Evolutionary conservation across 2,113 vertebrate genomes (phyloP), one percentile per base, ranked within the genome.

Genomic region (Eurystomus gularis): DNA sequence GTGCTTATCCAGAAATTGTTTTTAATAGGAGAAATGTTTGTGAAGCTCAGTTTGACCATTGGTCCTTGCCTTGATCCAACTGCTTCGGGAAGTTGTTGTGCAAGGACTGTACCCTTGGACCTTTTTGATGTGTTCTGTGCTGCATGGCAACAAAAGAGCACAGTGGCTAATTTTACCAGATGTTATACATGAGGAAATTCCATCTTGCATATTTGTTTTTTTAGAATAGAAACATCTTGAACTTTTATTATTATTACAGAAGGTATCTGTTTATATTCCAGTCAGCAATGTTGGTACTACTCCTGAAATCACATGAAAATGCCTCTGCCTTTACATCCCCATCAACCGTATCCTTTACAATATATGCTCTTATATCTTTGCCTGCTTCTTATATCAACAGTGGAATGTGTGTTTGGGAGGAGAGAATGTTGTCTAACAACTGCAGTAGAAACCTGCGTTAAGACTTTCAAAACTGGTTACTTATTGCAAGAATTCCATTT

Each of bases 131-230:
- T 51, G 42, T 48, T 94, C 23, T 76, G 3, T 66, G 35, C 40
- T 93, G 21, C 72, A 70, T 55, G 65, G 82, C 39, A 88, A 83
- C 51, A 80, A 69, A 90, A 71, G 35, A 91, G 13, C 31, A 81
- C 23, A 0, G 4, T 40, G 33, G 19, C 86, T 90, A 75, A 76
- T 95, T 94, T 90, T 79, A 76, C 81, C 88, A 92, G 86, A 82
- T 93, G 85, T 92, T 93, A 66, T 78, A 84, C 80, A 85, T 35
- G 49, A 94, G 83, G 93, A 96, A 95, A 75, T 96, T 93, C 86
- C 76, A 83, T 93, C 72, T 54, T 86, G 40, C 48, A 72, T 92
- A 52, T 94, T 90, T 94, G 7, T 2, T 81, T 91, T 94, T 88
- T 90, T 64, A 39, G 35, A 92, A 61, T 49, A 91, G 49, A 86